A percentile compares a stretch with the other conserved stretches of the same genome.
These are phyloP conservation scores for Petrocephalus microphthalmus DNA, from an alignment of 2,113 vertebrate species.

Conservation along the genomic window DNA sequence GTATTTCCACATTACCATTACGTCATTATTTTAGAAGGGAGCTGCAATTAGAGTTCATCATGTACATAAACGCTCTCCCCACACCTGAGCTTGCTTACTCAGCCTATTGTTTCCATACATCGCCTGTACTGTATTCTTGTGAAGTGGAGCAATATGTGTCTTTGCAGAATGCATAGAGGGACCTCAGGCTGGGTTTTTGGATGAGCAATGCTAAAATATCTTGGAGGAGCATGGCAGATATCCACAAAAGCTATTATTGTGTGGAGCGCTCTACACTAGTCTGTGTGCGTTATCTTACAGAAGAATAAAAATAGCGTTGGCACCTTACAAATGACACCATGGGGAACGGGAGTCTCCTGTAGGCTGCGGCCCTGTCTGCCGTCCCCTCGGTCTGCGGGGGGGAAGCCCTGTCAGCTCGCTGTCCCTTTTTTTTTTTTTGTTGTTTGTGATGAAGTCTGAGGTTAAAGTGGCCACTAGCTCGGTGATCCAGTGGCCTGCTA, in stretches of 20 bases:
- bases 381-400: not conserved
- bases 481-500: not conserved
- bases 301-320: constrained; percentile 7
- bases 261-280: not conserved
- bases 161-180: not conserved
- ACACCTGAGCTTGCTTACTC: not conserved
- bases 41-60: not conserved
- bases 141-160: not conserved
- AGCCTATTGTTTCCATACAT: not conserved
- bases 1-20: constrained; percentile 5
- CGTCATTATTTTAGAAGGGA: constrained; percentile 2
- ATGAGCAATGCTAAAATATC: not conserved
- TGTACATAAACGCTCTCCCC: not conserved
- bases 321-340: not conserved
- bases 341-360: not conserved
- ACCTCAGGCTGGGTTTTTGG: not conserved
- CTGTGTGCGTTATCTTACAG: not conserved
- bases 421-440: not conserved
- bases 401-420: not conserved
- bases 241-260: not conserved
- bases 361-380: too few relatives aligned
- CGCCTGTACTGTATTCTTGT: not conserved
- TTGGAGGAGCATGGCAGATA: not conserved
- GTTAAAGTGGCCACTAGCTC: not conserved
- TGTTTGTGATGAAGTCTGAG: not conserved